Base-by-base conservation (phyloP, 2,113 vertebrate genomes). In the Leucopsar rothschildi region DNA sequence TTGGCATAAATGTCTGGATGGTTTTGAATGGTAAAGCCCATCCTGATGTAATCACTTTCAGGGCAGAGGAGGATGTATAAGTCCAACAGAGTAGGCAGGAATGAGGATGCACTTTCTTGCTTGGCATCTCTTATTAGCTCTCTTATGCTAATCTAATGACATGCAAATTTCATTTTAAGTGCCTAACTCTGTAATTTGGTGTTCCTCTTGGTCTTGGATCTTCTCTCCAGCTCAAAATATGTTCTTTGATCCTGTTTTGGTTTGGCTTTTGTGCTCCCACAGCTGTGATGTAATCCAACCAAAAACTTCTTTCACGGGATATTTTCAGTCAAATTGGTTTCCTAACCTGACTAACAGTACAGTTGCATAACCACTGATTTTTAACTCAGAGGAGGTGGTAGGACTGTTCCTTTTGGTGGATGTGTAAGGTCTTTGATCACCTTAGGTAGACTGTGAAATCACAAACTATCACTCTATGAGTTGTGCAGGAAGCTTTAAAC, bases 321-420 rank as follows among this genome's bases (percentile, higher is more conserved):
- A 59, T 86, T 93, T 91, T 92, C 50, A 86, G 61, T 56, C 66
- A 68, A 64, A 79, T 88, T 21, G 27, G 63, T 88, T 92, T 83
- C 68, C 72, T 80, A 77, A 80, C 53, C 63, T 78, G 73, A 4
- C 4, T 86, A 63, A 50, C 13, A 72, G 68, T 20, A 50, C 55
- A 63, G 80, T 69, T 92, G 76, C 83, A 83, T 83, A 65, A 92
- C 69, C 89, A 81, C 31, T 49, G 72, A 29, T 65, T 92, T 96
- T 86, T 65, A 88, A 69, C 71, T 86, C 15, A 6, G 66, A 53
- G 64, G 82, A 90, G 44, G 55, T 33, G 25, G 63, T 61, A 72
- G 50, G 25, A 80, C 55, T 85, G 40, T 53, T 75, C 42, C 25
- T 91, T 88, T 81, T 56, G 57, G 45, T 86, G 60, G 25, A 65